phyloP scores from a whole-genome alignment of 1,140 invertebrate genomes.

The Heliconius himera region DNA sequence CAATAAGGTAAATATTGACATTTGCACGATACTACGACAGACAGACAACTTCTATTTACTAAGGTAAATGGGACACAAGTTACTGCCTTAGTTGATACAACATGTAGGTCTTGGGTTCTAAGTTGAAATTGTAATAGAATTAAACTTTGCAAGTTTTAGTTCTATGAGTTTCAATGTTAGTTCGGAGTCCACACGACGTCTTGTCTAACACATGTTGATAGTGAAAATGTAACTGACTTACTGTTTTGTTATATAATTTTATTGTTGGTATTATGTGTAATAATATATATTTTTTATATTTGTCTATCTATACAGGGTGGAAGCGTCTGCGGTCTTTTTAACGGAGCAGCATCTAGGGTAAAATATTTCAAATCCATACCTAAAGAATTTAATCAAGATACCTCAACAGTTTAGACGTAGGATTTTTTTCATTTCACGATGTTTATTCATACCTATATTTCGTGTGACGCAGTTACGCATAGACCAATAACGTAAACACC shows the following conservation, averaged over 20 bases:
- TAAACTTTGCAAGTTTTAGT: constrained; percentile 1
- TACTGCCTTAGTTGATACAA: background rate
- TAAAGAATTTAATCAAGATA: too few relatives aligned
- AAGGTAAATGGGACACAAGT: constrained; percentile 5
- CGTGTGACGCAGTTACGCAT: too few relatives aligned
- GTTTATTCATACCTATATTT: too few relatives aligned
- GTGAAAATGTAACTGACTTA: background rate
- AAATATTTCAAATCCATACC: too few relatives aligned
- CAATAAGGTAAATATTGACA: constrained; percentile 2
- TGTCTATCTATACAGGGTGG: too few relatives aligned
- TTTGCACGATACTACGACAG: background rate
- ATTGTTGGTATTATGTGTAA: background rate
- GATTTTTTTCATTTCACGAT: too few relatives aligned
- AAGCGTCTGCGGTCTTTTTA: too few relatives aligned
- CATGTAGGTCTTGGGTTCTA: background rate
- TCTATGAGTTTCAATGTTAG: background rate
- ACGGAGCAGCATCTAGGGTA: too few relatives aligned
- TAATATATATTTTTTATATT: too few relatives aligned
- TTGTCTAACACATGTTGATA: background rate
- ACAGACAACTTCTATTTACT: constrained; percentile 8
- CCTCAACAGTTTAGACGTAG: too few relatives aligned
- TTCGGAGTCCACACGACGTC: background rate
- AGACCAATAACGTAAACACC: too few relatives aligned
- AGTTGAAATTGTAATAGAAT: constrained; percentile 3
- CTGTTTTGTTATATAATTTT: background rate